Evolutionary conservation across 2,888 invertebrate genomes (phyloP).

Genomic region (Tenthredo notha): DNA sequence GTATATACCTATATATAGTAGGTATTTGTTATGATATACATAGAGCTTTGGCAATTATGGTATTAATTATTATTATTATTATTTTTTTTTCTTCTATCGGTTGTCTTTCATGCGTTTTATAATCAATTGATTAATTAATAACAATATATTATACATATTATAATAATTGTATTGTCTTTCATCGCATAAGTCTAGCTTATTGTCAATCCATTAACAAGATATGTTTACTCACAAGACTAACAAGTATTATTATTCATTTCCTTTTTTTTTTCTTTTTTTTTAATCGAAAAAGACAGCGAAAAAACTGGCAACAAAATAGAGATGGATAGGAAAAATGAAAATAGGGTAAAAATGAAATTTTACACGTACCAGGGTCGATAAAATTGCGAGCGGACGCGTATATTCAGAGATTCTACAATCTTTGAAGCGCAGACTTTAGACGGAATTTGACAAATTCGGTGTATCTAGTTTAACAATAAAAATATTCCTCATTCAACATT

Average conservation of each 20-base stretch:
- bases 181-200: slow-evolving; percentile 24
- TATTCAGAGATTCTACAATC: background rate
- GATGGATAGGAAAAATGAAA: background rate
- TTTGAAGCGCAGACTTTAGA: background rate
- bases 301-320: background rate
- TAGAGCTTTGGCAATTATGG: slow-evolving; percentile 27
- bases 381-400: background rate
- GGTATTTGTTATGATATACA: background rate
- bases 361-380: background rate
- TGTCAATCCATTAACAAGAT: slow-evolving; percentile 34
- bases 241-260: slow-evolving; percentile 20
- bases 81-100: slow-evolving; percentile 51
- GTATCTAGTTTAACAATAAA: background rate
- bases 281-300: background rate
- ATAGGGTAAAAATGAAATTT: background rate
- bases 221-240: slow-evolving; percentile 51
- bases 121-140: slow-evolving; percentile 49
- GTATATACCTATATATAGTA: slow-evolving; percentile 16
- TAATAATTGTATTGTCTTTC: background rate
- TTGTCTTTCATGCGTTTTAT: slow-evolving; percentile 56
- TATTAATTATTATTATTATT: slow-evolving; percentile 58
- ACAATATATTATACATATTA: background rate
- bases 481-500: background rate
- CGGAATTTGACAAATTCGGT: background rate
- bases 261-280: background rate